Evolutionary conservation across 2,797 vertebrate species (phyloP).

Genomic region (Sparidentex hasta): DNA sequence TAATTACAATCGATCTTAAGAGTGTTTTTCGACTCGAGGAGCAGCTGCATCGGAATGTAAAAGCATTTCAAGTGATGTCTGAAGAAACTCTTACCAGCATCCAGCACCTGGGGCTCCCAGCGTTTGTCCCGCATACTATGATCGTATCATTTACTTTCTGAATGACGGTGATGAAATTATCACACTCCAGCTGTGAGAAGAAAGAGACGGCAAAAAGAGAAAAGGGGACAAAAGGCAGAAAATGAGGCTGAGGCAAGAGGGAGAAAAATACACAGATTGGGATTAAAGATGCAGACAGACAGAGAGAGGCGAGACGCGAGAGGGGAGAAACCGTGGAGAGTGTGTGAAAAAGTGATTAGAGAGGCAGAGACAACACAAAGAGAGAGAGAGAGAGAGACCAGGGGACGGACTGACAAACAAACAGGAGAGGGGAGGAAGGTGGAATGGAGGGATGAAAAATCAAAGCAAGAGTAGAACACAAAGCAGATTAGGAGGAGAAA

Average conservation of each 20-base stretch:
- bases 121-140: slow-evolving; percentile 87
- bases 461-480: slow-evolving; percentile 42
- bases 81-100: slow-evolving; percentile 83
- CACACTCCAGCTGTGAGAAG: slow-evolving; percentile 83
- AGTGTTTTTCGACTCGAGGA: slow-evolving; percentile 15
- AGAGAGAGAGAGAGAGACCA: not conserved
- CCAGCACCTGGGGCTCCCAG: slow-evolving; percentile 88
- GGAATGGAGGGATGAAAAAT: slow-evolving; percentile 38
- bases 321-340: not conserved
- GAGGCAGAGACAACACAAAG: slow-evolving; percentile 12
- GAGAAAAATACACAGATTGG: not conserved
- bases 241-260: slow-evolving; percentile 26
- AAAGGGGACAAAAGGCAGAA: slow-evolving; percentile 21
- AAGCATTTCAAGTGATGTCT: slow-evolving; percentile 8
- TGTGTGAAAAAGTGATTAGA: slow-evolving; percentile 42
- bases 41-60: not conserved
- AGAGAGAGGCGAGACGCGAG: slow-evolving; percentile 3
- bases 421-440: slow-evolving; percentile 35
- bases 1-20: slow-evolving; percentile 29
- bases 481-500: slow-evolving; percentile 37
- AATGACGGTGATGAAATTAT: slow-evolving; percentile 90
- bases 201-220: slow-evolving; percentile 28
- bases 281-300: slow-evolving; percentile 38
- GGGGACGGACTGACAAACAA: slow-evolving; percentile 21
- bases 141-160: slow-evolving; percentile 87